Conservation (phyloP, 2,888 invertebrate species). For the Dryococelus australis region DNA sequence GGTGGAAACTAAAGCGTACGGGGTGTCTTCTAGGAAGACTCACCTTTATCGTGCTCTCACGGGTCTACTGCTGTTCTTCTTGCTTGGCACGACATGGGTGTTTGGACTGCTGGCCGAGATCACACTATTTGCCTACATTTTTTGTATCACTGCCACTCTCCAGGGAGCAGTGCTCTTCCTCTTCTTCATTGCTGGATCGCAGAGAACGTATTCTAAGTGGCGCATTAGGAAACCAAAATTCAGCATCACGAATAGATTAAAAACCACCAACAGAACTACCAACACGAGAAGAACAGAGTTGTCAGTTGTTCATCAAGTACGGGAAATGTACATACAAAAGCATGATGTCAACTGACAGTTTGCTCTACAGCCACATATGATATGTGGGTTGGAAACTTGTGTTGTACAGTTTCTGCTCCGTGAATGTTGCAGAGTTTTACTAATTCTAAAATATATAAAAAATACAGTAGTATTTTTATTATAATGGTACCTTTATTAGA, state of each 20-base stretch:
- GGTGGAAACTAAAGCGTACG: constrained; percentile 43
- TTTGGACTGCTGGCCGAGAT: constrained; percentile 62
- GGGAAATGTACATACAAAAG: background rate
- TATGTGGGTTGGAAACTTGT: no score
- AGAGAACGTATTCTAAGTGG: constrained; percentile 26
- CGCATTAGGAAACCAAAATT: background rate
- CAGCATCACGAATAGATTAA: background rate
- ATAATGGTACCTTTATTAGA: no score
- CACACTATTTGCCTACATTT: constrained; percentile 57
- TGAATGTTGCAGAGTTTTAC: no score
- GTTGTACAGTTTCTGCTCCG: no score
- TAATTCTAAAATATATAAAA: background rate
- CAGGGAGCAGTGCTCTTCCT: constrained; percentile 70
- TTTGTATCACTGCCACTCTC: constrained; percentile 67
- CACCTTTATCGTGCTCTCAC: constrained; percentile 63
- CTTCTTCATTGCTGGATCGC: constrained; percentile 62
- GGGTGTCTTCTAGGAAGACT: constrained; percentile 58
- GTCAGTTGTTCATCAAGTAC: background rate
- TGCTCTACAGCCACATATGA: background rate
- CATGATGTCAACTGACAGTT: background rate
- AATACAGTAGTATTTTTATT: background rate
- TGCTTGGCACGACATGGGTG: constrained; percentile 68
- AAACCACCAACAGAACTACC: background rate
- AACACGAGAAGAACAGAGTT: background rate
- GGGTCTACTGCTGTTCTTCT: constrained; percentile 67